A percentile compares a stretch with the other conserved stretches of the same genome.
These are phyloP conservation scores for Peromyscus polionotus DNA, from an alignment of 2,113 vertebrate genomes.

Conservation along the genomic window DNA sequence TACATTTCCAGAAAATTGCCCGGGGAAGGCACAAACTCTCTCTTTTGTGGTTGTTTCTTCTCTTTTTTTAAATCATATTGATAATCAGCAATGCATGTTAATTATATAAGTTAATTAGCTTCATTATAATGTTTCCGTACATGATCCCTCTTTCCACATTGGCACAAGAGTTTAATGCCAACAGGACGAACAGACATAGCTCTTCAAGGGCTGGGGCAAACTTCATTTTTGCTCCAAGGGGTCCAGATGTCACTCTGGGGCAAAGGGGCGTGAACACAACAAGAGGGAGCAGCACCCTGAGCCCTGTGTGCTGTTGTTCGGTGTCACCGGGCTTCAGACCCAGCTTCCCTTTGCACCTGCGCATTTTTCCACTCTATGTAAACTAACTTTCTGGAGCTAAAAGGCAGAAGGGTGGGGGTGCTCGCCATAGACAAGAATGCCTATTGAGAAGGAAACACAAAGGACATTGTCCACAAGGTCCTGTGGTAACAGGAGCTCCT, in stretches of 20 bases:
- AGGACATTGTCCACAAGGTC: background rate
- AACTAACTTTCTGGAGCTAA: background rate
- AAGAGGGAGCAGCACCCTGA: background rate
- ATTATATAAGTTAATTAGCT: background rate
- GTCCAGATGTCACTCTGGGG: background rate
- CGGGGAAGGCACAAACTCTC: background rate
- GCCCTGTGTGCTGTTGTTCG: background rate
- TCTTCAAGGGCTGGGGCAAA: background rate
- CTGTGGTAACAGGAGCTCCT: background rate
- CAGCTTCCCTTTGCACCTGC: background rate
- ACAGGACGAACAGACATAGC: background rate
- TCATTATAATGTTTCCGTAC: background rate
- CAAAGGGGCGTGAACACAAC: background rate
- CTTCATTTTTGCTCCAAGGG: background rate
- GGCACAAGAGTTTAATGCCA: background rate
- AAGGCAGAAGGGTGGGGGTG: background rate
- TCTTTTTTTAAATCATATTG: background rate
- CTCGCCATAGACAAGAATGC: background rate
- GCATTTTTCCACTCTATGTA: background rate
- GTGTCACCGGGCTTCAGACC: background rate
- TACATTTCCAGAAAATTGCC: background rate
- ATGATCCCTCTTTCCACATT: background rate
- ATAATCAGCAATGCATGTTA: background rate
- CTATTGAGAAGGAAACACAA: background rate
- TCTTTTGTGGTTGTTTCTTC: background rate